Evolutionary conservation across 2,113 vertebrate genomes (phyloP), one percentile per base, ranked within the genome.

Genomic region (Meriones unguiculatus): DNA sequence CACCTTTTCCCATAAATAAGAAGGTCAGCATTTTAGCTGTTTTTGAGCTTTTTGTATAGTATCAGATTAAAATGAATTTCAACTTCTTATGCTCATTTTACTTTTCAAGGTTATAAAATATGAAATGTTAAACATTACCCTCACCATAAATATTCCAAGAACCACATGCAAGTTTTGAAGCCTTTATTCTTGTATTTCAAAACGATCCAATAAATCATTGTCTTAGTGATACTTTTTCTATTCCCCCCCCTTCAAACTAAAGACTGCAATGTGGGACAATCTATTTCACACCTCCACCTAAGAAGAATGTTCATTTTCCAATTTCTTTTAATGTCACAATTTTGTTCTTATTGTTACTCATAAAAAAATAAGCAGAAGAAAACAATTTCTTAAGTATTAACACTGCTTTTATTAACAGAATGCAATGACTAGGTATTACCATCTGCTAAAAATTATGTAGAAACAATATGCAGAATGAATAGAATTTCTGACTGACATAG

Each of bases 31-130:
- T 46, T 97, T 90, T 95, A 94, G 38, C 64, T 90, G 5, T 95
- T 96, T 93, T 92, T 95, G 18, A 94, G 73, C 35, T 93, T 94
- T 95, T 84, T 97, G 93, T 73, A 95, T 22, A 46, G 5, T 93
- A 82, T 93, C 20, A 97, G 93, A 97, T 97, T 97, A 97, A 93
- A 4, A 1, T 20, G 30, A 81, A 84, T 76, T 50, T 97, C 65
- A 24, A 93, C 32, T 97, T 70, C 95, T 95, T 90, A 87, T 41
- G 3, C 64, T 98, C 95, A 59, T 77, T 95, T 98, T 85, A 97
- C 64, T 87, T 94, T 87, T 89, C n/a, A 98, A 30, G 46, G 94
- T 87, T 98, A 93, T 0, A 92, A 98, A 97, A 96, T 86, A 78
- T 76, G 4, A 97, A 93, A 86, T 77, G 5, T 93, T 12, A 28